Conservation (phyloP, 2,797 vertebrate genomes). For the Tadarida brasiliensis region DNA sequence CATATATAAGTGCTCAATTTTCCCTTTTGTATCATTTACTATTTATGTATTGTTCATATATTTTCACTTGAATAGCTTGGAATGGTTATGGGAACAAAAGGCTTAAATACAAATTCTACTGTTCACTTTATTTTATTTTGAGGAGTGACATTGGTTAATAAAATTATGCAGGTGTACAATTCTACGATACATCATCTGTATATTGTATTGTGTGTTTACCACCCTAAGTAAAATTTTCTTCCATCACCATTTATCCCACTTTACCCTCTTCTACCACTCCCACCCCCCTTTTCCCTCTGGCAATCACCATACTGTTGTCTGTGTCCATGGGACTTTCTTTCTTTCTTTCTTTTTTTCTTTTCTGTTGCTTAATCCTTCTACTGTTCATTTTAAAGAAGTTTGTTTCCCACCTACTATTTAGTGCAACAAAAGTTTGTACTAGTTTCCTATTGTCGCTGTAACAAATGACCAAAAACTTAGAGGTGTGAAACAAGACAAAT, state of each 20-base stretch:
- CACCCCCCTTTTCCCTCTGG: no score
- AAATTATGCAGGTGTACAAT: no score
- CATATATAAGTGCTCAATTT: not conserved
- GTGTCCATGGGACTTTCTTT: no score
- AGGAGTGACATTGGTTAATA: no score
- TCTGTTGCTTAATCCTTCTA: not conserved
- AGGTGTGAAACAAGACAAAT: not conserved
- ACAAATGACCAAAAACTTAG: not conserved
- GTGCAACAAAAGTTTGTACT: not conserved
- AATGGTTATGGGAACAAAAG: not conserved
- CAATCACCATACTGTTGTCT: no score
- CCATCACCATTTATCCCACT: no score
- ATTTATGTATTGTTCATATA: not conserved
- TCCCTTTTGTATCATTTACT: not conserved
- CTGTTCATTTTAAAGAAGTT: not conserved
- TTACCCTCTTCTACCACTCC: no score
- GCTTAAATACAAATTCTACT: not conserved
- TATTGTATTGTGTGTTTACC: no score
- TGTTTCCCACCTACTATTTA: not conserved
- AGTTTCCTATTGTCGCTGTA: not conserved
- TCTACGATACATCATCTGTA: no score
- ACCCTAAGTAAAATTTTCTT: no score
- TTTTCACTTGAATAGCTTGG: not conserved
- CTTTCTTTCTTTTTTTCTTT: no score
- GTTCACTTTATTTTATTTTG: not conserved